Evolutionary conservation across 2,113 vertebrate species (phyloP).

Genomic region (Prionailurus viverrinus): DNA sequence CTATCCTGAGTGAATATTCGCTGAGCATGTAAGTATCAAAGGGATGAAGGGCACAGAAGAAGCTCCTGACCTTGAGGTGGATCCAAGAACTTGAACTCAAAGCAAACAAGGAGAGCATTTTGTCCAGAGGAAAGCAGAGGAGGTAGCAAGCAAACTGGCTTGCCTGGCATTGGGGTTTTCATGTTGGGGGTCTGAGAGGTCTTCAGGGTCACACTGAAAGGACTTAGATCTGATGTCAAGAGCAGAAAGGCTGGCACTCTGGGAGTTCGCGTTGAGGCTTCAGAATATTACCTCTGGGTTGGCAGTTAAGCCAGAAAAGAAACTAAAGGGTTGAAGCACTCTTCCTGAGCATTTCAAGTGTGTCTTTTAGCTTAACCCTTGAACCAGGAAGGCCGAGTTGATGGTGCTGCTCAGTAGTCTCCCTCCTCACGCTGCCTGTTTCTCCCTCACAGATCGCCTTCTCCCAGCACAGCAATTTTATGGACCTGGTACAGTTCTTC

Average conservation of each 20-base stretch:
- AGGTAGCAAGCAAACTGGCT: background rate
- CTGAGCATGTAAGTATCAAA: background rate
- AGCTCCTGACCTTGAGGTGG: background rate
- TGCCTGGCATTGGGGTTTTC: background rate
- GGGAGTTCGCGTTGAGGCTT: background rate
- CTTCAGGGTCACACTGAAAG: background rate
- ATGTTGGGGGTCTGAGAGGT: background rate
- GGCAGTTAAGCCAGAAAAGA: background rate
- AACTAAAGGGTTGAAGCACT: background rate
- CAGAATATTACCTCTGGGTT: background rate
- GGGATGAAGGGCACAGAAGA: background rate
- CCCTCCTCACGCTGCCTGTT: conserved; percentile 76
- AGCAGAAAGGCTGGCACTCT: background rate
- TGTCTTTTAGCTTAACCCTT: background rate
- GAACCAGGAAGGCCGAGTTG: background rate
- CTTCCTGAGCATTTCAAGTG: background rate
- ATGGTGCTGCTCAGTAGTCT: background rate
- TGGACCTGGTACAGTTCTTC: conserved; percentile 99
- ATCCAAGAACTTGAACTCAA: background rate
- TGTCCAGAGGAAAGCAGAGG: background rate
- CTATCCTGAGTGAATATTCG: background rate
- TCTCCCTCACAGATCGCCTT: conserved; percentile 95
- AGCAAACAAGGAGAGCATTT: background rate
- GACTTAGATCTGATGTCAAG: background rate
- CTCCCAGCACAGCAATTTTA: conserved; percentile 99